Percentiles rank a stretch among this genome's conserved stretches.
Conservation (phyloP, 2,113 vertebrate species). For the Cynoglossus semilaevis region DNA sequence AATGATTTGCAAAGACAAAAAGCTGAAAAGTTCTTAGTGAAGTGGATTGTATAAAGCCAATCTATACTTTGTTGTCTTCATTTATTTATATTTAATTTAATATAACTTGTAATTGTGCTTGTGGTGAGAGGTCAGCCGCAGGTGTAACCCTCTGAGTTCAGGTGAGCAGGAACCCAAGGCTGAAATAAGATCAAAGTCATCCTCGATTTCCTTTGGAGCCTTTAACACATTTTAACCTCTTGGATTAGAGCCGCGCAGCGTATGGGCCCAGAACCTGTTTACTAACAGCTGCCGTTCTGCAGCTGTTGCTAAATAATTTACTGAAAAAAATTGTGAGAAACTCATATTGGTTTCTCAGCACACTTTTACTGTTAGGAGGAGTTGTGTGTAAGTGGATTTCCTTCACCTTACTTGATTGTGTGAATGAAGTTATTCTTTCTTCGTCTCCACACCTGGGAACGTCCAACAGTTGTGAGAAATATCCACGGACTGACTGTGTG, state of each 20-base stretch:
- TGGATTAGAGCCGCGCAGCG: background rate
- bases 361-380: background rate
- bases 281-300: background rate
- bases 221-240: background rate
- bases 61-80: no score
- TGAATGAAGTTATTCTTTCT: background rate
- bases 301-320: background rate
- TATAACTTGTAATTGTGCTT: no score
- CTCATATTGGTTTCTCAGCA: background rate
- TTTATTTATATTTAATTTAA: no score
- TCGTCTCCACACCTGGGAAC: conserved; percentile 10
- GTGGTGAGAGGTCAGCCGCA: no score
- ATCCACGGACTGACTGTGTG: conserved; percentile 8
- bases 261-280: background rate
- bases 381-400: conserved; percentile 1
- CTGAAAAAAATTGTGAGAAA: background rate
- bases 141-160: no score
- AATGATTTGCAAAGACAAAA: conserved; percentile 29
- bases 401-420: background rate
- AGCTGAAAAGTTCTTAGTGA: no score
- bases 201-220: background rate
- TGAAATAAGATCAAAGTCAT: background rate
- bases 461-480: background rate
- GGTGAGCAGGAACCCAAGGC: no score
- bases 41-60: no score